Evolutionary conservation across 2,888 invertebrate species (phyloP).

Genomic region (Byasa hedistus): DNA sequence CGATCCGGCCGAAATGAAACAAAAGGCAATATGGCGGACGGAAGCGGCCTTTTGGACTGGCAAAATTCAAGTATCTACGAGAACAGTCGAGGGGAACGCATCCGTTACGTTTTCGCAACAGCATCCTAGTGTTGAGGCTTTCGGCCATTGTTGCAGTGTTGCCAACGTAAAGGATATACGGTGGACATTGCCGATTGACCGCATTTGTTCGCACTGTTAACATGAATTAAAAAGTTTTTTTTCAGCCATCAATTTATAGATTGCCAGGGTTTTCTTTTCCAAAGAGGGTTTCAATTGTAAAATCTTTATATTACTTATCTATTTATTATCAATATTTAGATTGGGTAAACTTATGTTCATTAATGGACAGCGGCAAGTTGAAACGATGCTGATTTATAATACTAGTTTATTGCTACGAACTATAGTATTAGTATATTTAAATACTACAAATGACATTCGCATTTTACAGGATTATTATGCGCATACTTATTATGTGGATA

Average conservation of each 20-base stretch:
- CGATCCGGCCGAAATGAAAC: constrained; percentile 53
- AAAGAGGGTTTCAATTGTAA: too few species aligned
- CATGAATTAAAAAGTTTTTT: neutral
- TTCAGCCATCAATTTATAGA: neutral
- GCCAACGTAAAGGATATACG: constrained; percentile 54
- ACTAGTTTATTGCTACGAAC: too few species aligned
- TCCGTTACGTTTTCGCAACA: constrained; percentile 79
- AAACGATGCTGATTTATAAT: too few species aligned
- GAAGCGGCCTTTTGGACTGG: constrained; percentile 73
- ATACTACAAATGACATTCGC: too few species aligned
- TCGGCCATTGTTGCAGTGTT: constrained; percentile 44
- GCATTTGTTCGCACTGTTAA: constrained; percentile 5
- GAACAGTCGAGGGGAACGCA: constrained; percentile 74
- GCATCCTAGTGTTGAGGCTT: constrained; percentile 68
- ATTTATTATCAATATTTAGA: too few species aligned
- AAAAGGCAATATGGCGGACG: constrained; percentile 57
- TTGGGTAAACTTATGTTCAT: too few species aligned
- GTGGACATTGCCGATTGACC: constrained; percentile 29
- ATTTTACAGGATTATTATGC: too few species aligned
- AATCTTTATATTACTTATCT: too few species aligned
- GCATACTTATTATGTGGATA: too few species aligned
- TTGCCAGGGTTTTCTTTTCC: too few species aligned
- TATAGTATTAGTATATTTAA: too few species aligned
- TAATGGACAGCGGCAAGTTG: too few species aligned
- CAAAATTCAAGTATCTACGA: constrained; percentile 77